A percentile compares a stretch with the other conserved stretches of the same genome.
Evolutionary conservation across 2,113 vertebrate genomes (phyloP).

Genomic region (Scomber scombrus): DNA sequence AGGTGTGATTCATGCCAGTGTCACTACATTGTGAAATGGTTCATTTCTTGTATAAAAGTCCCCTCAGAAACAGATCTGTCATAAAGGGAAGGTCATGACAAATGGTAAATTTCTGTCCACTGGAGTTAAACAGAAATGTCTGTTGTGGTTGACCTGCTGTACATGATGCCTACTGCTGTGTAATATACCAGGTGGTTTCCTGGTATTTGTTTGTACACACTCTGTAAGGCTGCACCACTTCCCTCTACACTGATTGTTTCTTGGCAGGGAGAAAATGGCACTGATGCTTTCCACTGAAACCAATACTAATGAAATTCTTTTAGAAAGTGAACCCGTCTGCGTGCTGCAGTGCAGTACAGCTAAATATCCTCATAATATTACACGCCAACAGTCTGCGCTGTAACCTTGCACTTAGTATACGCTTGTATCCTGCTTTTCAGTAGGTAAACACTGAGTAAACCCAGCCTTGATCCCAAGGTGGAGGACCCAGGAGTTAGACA

Average conservation of each 20-base stretch:
- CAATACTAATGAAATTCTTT: slow-evolving; percentile 53
- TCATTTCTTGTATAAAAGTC: slow-evolving; percentile 1
- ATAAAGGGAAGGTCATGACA: background rate
- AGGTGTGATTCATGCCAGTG: slow-evolving; percentile 25
- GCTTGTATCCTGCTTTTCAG: background rate
- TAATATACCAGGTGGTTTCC: background rate
- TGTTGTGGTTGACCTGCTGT: background rate
- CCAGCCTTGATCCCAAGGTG: background rate
- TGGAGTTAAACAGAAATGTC: background rate
- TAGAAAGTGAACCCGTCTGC: slow-evolving; percentile 17
- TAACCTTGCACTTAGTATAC: background rate
- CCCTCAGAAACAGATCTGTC: background rate
- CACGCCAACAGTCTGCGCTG: background rate
- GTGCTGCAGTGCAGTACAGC: slow-evolving; percentile 60
- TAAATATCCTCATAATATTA: slow-evolving; percentile 9
- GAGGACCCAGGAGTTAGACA: background rate
- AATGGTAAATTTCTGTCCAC: background rate
- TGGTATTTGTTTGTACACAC: slow-evolving; percentile 24
- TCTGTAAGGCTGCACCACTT: slow-evolving; percentile 46
- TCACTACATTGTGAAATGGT: background rate
- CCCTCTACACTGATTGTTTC: slow-evolving; percentile 15
- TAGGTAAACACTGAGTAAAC: background rate
- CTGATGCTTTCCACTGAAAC: slow-evolving; percentile 21
- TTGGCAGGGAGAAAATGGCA: slow-evolving; percentile 41
- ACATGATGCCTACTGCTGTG: slow-evolving; percentile 2